Evolutionary conservation across 2,797 vertebrate species (phyloP).

Genomic region (Chaenodraco wilsoni): DNA sequence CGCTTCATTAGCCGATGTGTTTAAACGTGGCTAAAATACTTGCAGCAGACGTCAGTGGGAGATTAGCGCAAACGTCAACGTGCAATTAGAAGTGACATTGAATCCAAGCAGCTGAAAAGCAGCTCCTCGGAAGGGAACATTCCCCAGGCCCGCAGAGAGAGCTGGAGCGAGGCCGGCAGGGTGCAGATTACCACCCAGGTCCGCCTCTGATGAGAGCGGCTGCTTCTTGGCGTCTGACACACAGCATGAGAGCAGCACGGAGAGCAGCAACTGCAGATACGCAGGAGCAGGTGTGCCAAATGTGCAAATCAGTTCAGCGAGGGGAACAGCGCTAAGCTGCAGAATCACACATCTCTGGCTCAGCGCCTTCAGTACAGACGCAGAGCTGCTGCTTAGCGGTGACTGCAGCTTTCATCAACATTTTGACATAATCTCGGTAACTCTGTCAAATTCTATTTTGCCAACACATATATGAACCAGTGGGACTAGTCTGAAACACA

Average conservation of each 20-base stretch:
- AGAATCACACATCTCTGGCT: constrained; percentile 58
- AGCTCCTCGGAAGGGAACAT: constrained; percentile 61
- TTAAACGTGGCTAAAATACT: constrained; percentile 41
- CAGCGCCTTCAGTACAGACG: constrained; percentile 23
- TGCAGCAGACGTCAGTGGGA: constrained; percentile 43
- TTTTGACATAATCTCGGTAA: constrained; percentile 68
- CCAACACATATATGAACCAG: constrained; percentile 27
- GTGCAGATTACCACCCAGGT: constrained; percentile 67
- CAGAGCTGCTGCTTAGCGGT: constrained; percentile 37
- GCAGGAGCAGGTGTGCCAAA: constrained; percentile 71
- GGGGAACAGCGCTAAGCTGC: constrained; percentile 51
- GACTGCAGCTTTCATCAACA: constrained; percentile 63
- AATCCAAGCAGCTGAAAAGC: constrained; percentile 64
- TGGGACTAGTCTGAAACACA: constrained; percentile 36
- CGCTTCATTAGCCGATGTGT: constrained; percentile 34
- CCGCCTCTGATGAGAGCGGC: constrained; percentile 62
- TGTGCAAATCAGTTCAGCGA: constrained; percentile 57
- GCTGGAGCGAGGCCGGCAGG: constrained; percentile 59
- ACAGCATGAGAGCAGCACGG: constrained; percentile 46
- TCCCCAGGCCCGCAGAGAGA: constrained; percentile 66
- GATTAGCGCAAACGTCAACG: constrained; percentile 64
- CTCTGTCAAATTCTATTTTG: constrained; percentile 63
- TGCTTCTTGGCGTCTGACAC: constrained; percentile 64
- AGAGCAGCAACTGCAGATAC: constrained; percentile 47
- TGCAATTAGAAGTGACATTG: constrained; percentile 69